Evolutionary conservation across 2,797 vertebrate species (phyloP), one percentile per base, ranked within the genome.

Genomic region (Danio jaintianensis): DNA sequence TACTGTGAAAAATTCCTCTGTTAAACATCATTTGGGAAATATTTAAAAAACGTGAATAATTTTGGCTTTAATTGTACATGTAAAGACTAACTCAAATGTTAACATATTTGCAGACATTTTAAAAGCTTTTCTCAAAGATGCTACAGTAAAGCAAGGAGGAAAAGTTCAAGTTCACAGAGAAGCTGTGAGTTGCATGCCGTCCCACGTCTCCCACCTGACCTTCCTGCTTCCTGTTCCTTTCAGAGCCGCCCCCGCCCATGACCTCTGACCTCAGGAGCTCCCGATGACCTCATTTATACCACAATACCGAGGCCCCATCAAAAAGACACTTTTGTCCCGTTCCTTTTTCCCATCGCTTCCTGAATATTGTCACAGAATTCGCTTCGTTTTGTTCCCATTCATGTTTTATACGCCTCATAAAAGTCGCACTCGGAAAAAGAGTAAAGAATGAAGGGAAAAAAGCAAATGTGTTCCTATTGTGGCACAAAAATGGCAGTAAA

Each of bases 151-250:
- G 12, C 7, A 15, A 47, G 18, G 15, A 10, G 18, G 10, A 36
- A 71, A 29, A 81, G 83, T 88, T 90, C 86, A 90, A 90, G 87
- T 90, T 93, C 87, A 89, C 66, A 38, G 67, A 63, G 75, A 74
- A 38, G 52, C 53, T 80, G 75, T 52, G 43, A 82, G 75, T 75
- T 53, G 29, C 56, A 50, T 67, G 63, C 68, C 43, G 36, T 80
- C 75, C 55, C 82, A 74, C 80, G 56, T 69, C 83, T 86, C 79
- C 87, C 75, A 67, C 79, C 71, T 83, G 87, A 90, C 87, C 88
- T 87, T 45, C 3, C 70, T 82, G 88, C 86, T 90, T 93, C 90
- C 91, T 92, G 85, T 90, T 89, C 86, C 85, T 87, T 85, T 85
- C 80, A 74, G 50, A 61, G 64, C 80, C 11, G 85, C 88, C 89